phyloP scores from a whole-genome alignment of 1,140 invertebrate species.

The Liolophura sinensis region DNA sequence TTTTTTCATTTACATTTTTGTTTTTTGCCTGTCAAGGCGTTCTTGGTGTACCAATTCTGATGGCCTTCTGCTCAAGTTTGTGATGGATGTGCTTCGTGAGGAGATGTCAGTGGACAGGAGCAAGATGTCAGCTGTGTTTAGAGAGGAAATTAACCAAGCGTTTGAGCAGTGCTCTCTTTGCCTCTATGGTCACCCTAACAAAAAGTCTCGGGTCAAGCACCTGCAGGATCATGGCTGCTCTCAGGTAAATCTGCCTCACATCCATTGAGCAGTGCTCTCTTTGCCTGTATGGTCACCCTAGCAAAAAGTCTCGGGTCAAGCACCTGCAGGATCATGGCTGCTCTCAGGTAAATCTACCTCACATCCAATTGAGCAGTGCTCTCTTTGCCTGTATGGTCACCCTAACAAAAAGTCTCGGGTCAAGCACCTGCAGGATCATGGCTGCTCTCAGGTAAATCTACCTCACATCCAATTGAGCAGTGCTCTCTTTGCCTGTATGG shows the following conservation, averaged over 20 bases:
- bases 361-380: too few species aligned
- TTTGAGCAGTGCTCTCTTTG: constrained; percentile 89
- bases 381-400: too few species aligned
- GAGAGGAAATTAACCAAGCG: constrained; percentile 69
- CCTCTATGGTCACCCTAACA: constrained; percentile 82
- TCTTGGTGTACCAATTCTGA: constrained; percentile 77
- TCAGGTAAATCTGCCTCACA: constrained; percentile 24
- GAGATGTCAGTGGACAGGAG: constrained; percentile 55
- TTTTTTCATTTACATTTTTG: too few species aligned
- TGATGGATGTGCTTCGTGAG: constrained; percentile 73
- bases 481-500: too few species aligned
- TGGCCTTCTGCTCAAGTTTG: constrained; percentile 77
- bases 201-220: constrained; percentile 71
- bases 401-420: constrained; percentile 76
- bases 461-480: too few species aligned
- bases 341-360: constrained; percentile 53
- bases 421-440: constrained; percentile 78
- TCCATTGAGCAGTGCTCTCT: not conserved
- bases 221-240: constrained; percentile 79
- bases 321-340: constrained; percentile 81
- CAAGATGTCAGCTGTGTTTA: constrained; percentile 48
- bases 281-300: not conserved
- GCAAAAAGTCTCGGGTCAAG: not conserved
- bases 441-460: constrained; percentile 60
- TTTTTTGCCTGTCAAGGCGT: constrained; percentile 54